Evolutionary conservation across 2,797 vertebrate species (phyloP).

Genomic region (Darevskia mixta): DNA sequence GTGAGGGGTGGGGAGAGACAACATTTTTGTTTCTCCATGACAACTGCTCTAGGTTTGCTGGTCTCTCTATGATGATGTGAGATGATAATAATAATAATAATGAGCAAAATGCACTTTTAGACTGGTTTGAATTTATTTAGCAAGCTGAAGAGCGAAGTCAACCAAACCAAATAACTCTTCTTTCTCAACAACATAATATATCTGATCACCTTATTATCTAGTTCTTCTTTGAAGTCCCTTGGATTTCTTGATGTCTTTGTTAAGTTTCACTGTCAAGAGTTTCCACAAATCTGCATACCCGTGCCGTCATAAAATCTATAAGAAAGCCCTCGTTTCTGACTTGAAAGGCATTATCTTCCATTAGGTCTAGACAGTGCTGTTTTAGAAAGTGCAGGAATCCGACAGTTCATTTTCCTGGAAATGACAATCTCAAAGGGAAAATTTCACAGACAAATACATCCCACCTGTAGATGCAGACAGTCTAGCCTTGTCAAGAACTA

Average conservation of each 20-base stretch:
- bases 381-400: conserved; percentile 58
- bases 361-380: conserved; percentile 66
- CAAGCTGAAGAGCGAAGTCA: conserved; percentile 64
- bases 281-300: conserved; percentile 73
- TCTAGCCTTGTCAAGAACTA: not conserved
- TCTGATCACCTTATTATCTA: conserved; percentile 69
- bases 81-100: too few relatives aligned
- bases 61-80: not conserved
- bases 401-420: conserved; percentile 65
- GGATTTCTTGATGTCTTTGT: conserved; percentile 71
- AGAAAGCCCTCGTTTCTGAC: conserved; percentile 64
- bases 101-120: conserved; percentile 34
- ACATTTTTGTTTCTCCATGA: not conserved
- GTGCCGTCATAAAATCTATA: conserved; percentile 65
- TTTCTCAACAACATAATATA: not conserved
- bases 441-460: not conserved
- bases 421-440: conserved; percentile 57
- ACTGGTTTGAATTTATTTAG: conserved; percentile 58
- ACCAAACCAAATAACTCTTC: conserved; percentile 48
- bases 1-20: not conserved
- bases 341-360: conserved; percentile 71
- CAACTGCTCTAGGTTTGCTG: not conserved
- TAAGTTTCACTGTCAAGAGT: conserved; percentile 72
- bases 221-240: conserved; percentile 71
- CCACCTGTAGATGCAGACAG: not conserved